phyloP scores from a whole-genome alignment of 2,113 vertebrate species.

The Cyanistes caeruleus region DNA sequence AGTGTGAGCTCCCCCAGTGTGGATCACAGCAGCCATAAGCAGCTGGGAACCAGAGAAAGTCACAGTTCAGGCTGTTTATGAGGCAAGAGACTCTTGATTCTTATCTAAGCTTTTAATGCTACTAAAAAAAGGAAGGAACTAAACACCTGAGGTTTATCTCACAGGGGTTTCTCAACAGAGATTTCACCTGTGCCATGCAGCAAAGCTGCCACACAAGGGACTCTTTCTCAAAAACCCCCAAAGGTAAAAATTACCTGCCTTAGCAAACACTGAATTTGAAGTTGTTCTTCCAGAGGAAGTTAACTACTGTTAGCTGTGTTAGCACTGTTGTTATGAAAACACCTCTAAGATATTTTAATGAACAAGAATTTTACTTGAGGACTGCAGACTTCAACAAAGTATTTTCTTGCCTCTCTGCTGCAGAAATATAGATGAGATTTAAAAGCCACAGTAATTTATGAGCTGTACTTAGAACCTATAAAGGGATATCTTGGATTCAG shows the following conservation, averaged over 20 bases:
- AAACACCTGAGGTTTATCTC: background rate
- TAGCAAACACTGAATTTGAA: background rate
- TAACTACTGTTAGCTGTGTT: background rate
- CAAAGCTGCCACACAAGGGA: background rate
- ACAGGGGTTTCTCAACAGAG: background rate
- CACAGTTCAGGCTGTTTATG: background rate
- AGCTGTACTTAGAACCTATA: conserved; percentile 42
- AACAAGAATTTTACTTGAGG: background rate
- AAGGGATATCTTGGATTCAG: background rate
- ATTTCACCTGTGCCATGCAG: background rate
- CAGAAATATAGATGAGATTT: conserved; percentile 46
- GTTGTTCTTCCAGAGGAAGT: background rate
- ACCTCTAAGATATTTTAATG: background rate
- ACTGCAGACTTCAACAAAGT: background rate
- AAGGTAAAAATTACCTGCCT: background rate
- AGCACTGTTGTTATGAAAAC: background rate
- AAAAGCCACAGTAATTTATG: conserved; percentile 48
- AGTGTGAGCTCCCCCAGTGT: background rate
- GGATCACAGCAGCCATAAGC: background rate
- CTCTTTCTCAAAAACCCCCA: background rate
- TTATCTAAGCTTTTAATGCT: background rate
- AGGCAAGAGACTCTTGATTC: background rate
- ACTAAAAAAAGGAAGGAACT: background rate
- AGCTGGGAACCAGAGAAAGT: background rate
- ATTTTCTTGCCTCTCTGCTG: background rate